Evolutionary conservation across 2,888 invertebrate genomes (phyloP), one percentile per base, ranked within the genome.

Genomic region (Dicyrtoma fusca): DNA sequence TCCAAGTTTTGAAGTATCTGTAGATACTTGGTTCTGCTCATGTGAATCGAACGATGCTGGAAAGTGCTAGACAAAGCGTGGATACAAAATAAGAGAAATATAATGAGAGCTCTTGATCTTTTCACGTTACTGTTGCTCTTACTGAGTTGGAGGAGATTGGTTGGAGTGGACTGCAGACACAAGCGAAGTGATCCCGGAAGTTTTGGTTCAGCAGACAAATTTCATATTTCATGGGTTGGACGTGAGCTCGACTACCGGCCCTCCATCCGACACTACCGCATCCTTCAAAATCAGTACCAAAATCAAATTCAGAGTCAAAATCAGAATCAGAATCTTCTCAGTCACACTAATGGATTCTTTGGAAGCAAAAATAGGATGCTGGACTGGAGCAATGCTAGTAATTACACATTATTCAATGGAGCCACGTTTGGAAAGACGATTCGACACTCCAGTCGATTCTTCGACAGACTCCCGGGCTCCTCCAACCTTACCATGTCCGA

Each of bases 401-500:
- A 25, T 34, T 10, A 59, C 14, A 21, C 34, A 26, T 42, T 26
- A 23, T 49, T 51, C 51, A 51, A 64, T 53, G 71, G 62, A 13
- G 21, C 42, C 11, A 71, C 55, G 1, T 71, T 71, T 59, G 75
- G 72, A 26, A 78, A 78, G 66, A 73, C 74, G 11, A 77, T 78
- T 53, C 74, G 78, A 3, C 78, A 78, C 66, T 76, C 78, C 11
- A 75, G 74, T 55, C 75, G 76, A 17, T 78, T 78, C 64, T 69
- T 78, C 17, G 64, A 71, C 26, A 64, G 44, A 55, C 55, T 71
- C 19, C 14, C 42, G 25, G 42, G 61, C 19, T 71, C 71, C 1
- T 19, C 64, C 23, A 79, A 79, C 68, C 72, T 80, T n/a, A 80
- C 76, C 25, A 78, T 80, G 66, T 77, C 78, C 0, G 75, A 80